phyloP scores from a whole-genome alignment of 2,797 vertebrate species.

The Pteronotus mesoamericanus region DNA sequence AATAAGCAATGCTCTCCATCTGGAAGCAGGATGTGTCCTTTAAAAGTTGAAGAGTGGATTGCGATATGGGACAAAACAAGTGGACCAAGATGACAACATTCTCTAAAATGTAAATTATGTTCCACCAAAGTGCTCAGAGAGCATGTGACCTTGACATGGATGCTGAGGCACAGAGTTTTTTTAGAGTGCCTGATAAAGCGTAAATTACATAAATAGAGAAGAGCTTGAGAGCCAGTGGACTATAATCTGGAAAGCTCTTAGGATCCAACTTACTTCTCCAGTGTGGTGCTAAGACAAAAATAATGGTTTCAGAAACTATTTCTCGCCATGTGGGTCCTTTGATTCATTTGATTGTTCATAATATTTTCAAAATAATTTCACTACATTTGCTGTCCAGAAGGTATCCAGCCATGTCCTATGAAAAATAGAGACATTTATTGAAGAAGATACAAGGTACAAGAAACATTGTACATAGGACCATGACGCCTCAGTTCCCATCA shows the following conservation, averaged over 20 bases:
- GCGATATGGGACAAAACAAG: background rate
- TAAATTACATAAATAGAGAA: background rate
- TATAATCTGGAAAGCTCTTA: background rate
- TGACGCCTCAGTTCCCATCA: background rate
- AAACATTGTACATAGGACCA: background rate
- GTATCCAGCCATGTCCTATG: background rate
- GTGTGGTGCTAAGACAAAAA: background rate
- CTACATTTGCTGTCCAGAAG: background rate
- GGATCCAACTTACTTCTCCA: background rate
- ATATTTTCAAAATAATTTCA: background rate
- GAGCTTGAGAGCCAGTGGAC: background rate
- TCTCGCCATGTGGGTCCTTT: background rate
- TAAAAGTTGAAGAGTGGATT: background rate
- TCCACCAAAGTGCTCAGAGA: background rate
- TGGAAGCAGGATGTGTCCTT: background rate
- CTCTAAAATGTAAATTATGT: background rate
- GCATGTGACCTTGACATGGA: background rate
- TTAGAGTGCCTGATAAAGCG: background rate
- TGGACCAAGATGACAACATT: background rate
- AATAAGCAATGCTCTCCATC: background rate
- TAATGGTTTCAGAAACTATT: background rate
- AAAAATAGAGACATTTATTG: background rate
- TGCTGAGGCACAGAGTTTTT: background rate
- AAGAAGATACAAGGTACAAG: background rate
- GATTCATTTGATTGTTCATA: background rate